phyloP scores from a whole-genome alignment of 2,888 invertebrate species.

The Synanthedon myopaeformis region DNA sequence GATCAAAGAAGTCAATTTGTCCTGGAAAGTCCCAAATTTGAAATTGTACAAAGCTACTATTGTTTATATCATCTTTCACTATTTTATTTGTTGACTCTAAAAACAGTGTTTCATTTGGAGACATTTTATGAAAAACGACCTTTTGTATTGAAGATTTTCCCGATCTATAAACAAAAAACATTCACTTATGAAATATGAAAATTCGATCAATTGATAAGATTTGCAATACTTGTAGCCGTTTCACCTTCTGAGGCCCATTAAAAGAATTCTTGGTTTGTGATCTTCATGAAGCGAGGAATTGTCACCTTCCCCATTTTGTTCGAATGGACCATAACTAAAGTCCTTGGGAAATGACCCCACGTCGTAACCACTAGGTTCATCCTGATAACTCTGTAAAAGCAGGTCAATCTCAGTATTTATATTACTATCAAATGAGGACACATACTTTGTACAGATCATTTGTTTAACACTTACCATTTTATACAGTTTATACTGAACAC shows the following conservation, averaged over 20 bases:
- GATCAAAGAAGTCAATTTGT: constrained; percentile 97
- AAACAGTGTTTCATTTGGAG: constrained; percentile 98
- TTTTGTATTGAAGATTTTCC: constrained; percentile 99
- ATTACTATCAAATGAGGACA: background rate
- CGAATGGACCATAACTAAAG: constrained; percentile 91
- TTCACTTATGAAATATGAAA: constrained; percentile 1
- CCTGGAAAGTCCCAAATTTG: constrained; percentile 99
- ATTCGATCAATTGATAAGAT: background rate
- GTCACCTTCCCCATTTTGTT: constrained; percentile 80
- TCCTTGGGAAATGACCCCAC: constrained; percentile 87
- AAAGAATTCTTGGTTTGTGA: constrained; percentile 90
- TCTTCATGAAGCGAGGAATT: constrained; percentile 74
- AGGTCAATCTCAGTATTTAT: background rate
- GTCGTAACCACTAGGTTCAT: constrained; percentile 62
- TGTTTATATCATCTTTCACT: constrained; percentile 97
- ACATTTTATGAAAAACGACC: constrained; percentile 99
- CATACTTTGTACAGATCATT: no score
- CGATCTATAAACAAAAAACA: constrained; percentile 75
- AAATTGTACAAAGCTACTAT: constrained; percentile 96
- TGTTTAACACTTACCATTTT: no score
- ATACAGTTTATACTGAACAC: no score
- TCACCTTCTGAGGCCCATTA: constrained; percentile 94
- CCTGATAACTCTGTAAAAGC: constrained; percentile 60
- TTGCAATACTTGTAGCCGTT: background rate
- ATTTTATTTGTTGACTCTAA: constrained; percentile 98